phyloP scores from a whole-genome alignment of 2,797 vertebrate species.

The Novumbra hubbsi region DNA sequence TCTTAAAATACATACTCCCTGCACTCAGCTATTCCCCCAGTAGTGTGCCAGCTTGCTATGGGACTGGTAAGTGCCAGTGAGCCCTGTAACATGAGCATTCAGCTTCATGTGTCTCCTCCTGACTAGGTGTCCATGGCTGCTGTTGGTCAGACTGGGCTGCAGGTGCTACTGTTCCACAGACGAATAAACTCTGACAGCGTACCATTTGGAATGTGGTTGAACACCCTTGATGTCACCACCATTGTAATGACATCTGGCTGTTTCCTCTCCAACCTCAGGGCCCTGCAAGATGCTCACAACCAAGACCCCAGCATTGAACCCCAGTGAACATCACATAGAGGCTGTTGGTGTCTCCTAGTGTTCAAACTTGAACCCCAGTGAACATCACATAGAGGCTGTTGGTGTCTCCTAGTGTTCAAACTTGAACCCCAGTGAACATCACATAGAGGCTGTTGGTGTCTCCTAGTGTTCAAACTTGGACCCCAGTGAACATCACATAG shows the following conservation, averaged over 20 bases:
- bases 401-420: no score
- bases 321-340: slow-evolving; percentile 24
- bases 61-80: neutral
- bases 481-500: no score
- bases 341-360: no score
- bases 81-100: neutral
- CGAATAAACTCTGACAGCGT: slow-evolving; percentile 36
- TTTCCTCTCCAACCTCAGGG: neutral
- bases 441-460: no score
- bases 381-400: no score
- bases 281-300: neutral
- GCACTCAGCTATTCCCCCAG: neutral
- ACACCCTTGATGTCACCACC: slow-evolving; percentile 17
- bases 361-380: no score
- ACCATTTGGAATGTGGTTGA: slow-evolving; percentile 50
- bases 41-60: neutral
- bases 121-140: neutral
- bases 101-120: neutral
- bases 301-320: neutral
- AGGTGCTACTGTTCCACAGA: slow-evolving; percentile 16
- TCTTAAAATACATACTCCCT: neutral
- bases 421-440: no score
- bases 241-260: slow-evolving; percentile 14
- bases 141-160: slow-evolving; percentile 6
- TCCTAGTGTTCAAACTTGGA: no score